Evolutionary conservation across 1,140 invertebrate species (phyloP), one percentile per base, ranked within the genome.

Genomic region (Heliothis virescens): DNA sequence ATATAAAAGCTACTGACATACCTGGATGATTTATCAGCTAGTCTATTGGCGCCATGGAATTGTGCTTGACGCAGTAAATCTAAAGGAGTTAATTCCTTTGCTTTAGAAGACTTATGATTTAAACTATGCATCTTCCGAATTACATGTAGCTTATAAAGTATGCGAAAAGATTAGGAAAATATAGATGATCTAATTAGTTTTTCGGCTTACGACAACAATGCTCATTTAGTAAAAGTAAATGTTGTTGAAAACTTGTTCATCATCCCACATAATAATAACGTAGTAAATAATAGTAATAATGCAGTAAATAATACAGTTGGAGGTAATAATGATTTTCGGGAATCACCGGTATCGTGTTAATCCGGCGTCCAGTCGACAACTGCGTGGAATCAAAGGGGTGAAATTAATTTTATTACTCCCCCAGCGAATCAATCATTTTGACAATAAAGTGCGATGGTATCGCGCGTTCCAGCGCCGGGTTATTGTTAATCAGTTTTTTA

Each of bases 11-110:
- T 41, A 21, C 9, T 18, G 13, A 18, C 13, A 4, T 78, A 84
- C 80, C 78, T 84, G 65, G 53, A 69, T 50, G 62, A 48, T 71
- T 48, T 52, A 13, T 80, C 78, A 55, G 78, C 71, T 5, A 83
- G 50, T n/a, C 76, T 52, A 2, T 62, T 71, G 1, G 74, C 82
- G 5, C 82, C 82, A 34, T 83, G 82, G 21, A 83, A 79, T 21
- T 83, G 82, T 1, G 79, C 63, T 15, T 72, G 41, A 29, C 59
- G 34, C 16, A 83, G 57, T 15, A 47, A 29, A 48, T 78, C 57
- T 21, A 67, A 15, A 1, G 63, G 16, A 63, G 47, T 34, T 52
- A 67, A 47, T 57, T 78, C 59, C 12, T 2, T 67, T 29, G 21
- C 13, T 16, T 29, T 15, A 18, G 5, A 53, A 18, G 21, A 13